A percentile compares a stretch with the other conserved stretches of the same genome.
Evolutionary conservation across 2,797 vertebrate genomes (phyloP).

Genomic region (Harpagifer antarcticus): DNA sequence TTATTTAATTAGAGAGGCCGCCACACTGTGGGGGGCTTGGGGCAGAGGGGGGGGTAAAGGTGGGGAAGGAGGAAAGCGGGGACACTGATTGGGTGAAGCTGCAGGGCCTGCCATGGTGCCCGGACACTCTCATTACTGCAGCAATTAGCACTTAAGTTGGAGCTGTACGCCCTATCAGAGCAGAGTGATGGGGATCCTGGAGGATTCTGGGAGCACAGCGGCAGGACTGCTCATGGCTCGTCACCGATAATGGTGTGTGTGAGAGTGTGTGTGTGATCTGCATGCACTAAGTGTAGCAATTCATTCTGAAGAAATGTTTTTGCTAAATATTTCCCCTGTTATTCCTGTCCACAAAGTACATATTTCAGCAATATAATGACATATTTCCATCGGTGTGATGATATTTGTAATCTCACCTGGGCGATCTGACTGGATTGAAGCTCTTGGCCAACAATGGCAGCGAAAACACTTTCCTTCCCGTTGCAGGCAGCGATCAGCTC

Average conservation of each 20-base stretch:
- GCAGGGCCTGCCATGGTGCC: conserved; percentile 88
- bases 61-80: conserved; percentile 47
- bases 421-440: conserved; percentile 84
- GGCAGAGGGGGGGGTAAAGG: conserved; percentile 32
- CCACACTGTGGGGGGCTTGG: conserved; percentile 88
- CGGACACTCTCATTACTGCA: conserved; percentile 96
- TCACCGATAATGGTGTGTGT: conserved; percentile 28
- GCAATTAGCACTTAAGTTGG: conserved; percentile 99
- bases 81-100: conserved; percentile 94
- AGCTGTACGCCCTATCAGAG: conserved; percentile 96
- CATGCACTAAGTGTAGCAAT: conserved; percentile 22
- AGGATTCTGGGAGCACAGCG: conserved; percentile 87
- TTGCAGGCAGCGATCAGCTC: conserved; percentile 92
- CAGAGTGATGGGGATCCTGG: conserved; percentile 94
- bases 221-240: conserved; percentile 40
- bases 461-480: conserved; percentile 89
- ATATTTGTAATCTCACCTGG: conserved; percentile 84
- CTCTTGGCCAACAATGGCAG: conserved; percentile 85
- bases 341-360: not conserved
- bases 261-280: conserved; percentile 65
- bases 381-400: not conserved
- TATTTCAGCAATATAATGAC: not conserved
- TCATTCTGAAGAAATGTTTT: not conserved
- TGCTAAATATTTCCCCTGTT: not conserved
- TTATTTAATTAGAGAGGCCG: conserved; percentile 98